A percentile compares a stretch with the other conserved stretches of the same genome.
These are phyloP conservation scores for Streptopelia turtur DNA, from an alignment of 2,797 vertebrate genomes.

Conservation along the genomic window DNA sequence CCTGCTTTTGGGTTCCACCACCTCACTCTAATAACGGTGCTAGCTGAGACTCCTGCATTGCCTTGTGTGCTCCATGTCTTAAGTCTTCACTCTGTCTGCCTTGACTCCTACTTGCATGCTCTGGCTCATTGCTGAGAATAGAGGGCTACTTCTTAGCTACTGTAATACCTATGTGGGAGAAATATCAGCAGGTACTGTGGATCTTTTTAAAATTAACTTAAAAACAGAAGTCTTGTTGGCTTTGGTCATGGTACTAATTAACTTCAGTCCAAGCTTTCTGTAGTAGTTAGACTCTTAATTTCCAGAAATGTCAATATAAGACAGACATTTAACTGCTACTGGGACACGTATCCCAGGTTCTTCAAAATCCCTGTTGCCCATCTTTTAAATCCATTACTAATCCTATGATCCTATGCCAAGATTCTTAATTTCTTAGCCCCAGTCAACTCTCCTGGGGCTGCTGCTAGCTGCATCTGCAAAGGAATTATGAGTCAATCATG, in stretches of 20 bases:
- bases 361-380: not conserved
- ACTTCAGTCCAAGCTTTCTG: not conserved
- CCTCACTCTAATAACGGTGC: not conserved
- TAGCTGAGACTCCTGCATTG: not conserved
- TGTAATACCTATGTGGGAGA: not conserved
- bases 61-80: not conserved
- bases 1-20: not conserved
- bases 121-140: not conserved
- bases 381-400: not conserved
- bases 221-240: not conserved
- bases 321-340: not conserved
- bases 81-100: not conserved
- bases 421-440: not conserved
- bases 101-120: not conserved
- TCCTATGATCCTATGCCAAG: not conserved
- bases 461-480: not conserved
- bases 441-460: not conserved
- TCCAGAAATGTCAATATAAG: not conserved
- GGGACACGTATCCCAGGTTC: not conserved
- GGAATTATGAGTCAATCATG: conserved; percentile 14
- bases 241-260: not conserved
- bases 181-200: not conserved
- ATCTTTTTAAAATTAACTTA: not conserved
- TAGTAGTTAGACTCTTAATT: not conserved
- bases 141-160: not conserved